phyloP scores from a whole-genome alignment of 2,113 vertebrate genomes.

The Sinocyclocheilus anophthalmus region DNA sequence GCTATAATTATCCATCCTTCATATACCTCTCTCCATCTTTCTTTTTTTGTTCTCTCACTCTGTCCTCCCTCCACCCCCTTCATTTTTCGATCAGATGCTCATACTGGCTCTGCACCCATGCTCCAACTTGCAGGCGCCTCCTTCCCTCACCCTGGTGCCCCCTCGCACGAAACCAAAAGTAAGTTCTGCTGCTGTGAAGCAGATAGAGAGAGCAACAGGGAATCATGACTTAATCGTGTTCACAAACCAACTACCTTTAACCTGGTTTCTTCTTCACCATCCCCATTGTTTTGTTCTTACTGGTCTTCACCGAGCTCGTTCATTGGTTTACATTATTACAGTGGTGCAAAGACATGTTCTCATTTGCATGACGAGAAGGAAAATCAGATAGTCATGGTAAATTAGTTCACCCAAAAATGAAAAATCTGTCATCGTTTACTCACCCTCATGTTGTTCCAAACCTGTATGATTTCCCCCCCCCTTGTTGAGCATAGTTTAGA shows the following conservation, averaged over 20 bases:
- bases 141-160: conserved; percentile 76
- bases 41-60: not conserved
- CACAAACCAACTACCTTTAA: not conserved
- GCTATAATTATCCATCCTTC: conserved; percentile 58
- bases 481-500: not conserved
- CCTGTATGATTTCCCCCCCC: not conserved
- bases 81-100: conserved; percentile 75
- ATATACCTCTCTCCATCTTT: conserved; percentile 55
- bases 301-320: not conserved
- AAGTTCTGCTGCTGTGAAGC: conserved; percentile 65
- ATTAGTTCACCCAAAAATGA: not conserved
- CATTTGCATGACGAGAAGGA: not conserved
- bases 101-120: conserved; percentile 80
- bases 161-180: conserved; percentile 81
- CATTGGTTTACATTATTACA: not conserved
- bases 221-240: not conserved
- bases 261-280: not conserved
- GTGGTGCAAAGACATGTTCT: not conserved
- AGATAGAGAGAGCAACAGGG: conserved; percentile 10
- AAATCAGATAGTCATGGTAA: not conserved
- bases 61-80: conserved; percentile 36
- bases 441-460: not conserved
- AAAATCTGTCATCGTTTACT: not conserved
- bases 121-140: conserved; percentile 80
- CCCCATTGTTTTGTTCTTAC: not conserved